Conservation (phyloP, 2,797 vertebrate species). For the Enteromius argenteus region DNA sequence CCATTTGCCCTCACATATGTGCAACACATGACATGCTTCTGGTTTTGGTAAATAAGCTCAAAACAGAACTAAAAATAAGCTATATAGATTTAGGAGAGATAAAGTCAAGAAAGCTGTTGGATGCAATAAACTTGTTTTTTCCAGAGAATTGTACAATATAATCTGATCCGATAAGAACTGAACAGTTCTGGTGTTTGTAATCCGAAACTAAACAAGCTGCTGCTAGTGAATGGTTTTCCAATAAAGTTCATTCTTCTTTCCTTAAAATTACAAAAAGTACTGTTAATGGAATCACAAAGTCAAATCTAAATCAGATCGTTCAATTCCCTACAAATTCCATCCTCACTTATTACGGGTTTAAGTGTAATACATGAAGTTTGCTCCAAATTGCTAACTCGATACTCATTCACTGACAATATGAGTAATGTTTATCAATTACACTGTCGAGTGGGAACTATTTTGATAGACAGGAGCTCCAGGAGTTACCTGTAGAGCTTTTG, state of each 20-base stretch:
- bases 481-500: slow-evolving; percentile 33
- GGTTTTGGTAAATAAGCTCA: neutral
- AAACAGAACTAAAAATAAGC: neutral
- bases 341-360: neutral
- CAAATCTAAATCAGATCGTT: neutral
- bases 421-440: slow-evolving; percentile 44
- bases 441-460: neutral
- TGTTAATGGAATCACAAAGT: neutral
- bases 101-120: neutral
- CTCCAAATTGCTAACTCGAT: slow-evolving; percentile 67
- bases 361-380: slow-evolving; percentile 69
- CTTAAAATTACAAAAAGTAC: neutral
- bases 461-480: slow-evolving; percentile 48
- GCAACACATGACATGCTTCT: neutral
- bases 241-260: neutral
- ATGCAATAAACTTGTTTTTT: neutral
- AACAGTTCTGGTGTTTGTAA: slow-evolving; percentile 3
- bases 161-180: slow-evolving; percentile 5
- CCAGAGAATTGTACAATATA: neutral
- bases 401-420: slow-evolving; percentile 67
- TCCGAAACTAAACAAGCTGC: neutral
- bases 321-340: neutral
- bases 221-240: neutral
- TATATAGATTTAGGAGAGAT: neutral
- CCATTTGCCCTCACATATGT: neutral